phyloP scores from a whole-genome alignment of 2,797 vertebrate genomes.

The Bucorvus abyssinicus region DNA sequence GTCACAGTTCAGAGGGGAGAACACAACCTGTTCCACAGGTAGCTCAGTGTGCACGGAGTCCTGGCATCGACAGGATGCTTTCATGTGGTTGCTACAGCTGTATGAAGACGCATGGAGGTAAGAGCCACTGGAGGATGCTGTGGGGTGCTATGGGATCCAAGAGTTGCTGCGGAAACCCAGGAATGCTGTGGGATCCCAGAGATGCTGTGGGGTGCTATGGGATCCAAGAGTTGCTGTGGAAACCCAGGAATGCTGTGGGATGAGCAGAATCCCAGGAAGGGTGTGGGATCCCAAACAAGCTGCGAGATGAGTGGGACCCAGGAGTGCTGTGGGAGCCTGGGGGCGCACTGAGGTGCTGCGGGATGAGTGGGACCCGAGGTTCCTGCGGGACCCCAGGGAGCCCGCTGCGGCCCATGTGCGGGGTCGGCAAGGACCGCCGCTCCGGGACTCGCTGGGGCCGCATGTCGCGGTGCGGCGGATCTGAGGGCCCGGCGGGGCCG shows the following conservation, averaged over 20 bases:
- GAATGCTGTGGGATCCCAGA: background rate
- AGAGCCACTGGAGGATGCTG: background rate
- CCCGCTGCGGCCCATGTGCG: too few relatives aligned
- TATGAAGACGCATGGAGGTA: background rate
- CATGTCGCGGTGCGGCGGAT: background rate
- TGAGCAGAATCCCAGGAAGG: background rate
- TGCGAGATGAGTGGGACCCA: background rate
- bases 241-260: background rate
- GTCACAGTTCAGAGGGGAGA: too few relatives aligned
- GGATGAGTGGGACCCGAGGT: background rate
- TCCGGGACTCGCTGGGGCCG: background rate
- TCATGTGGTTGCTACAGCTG: background rate
- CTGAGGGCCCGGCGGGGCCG: background rate
- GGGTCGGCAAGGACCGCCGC: background rate
- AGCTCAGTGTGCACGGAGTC: background rate
- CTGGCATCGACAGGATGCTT: background rate
- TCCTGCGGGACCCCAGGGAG: background rate
- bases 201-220: background rate
- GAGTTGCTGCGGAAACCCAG: background rate
- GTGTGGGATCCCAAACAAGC: background rate
- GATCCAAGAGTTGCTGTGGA: background rate
- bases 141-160: background rate
- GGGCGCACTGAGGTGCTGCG: too few relatives aligned
- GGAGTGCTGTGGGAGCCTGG: background rate
- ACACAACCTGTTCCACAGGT: background rate